Base-by-base conservation (phyloP, 2,888 invertebrate species). In the Esperia sulphurella region DNA sequence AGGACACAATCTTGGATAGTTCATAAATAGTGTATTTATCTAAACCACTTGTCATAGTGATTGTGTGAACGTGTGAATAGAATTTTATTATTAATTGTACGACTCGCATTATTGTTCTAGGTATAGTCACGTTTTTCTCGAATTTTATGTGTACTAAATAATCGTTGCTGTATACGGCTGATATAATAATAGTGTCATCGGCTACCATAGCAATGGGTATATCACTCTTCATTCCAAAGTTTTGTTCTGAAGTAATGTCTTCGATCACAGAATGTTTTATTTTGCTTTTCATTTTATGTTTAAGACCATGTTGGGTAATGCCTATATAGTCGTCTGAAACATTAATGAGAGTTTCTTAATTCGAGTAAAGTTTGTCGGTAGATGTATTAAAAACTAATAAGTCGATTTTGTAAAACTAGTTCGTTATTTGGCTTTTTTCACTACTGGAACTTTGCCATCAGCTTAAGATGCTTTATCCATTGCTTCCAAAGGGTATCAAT, bases 131-230 rank as follows among this genome's bases (percentile, higher is more conserved):
- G 52, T 75, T 77, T 4, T 65, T 71, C 0, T 63, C 50, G 12
- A 83, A 71, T 43, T 66, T 68, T 0, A 84, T 45, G 13, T 75
- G 63, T 0, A 71, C 57, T 7, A 84, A 48, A 5, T 73, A 59
- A 0, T 70, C 65, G 0, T 9, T 40, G n/a, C 79, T 75, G 48
- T 70, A 74, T 0, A 65, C 45, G 0, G 72, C 61, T n/a, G 45
- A 21, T 3, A 82, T 56, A 5, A 52, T 61, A 8, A 69, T 51
- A 8, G 45, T 31, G 4, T 10, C 31, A 14, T 49, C 31, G 2
- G 9, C 1, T 4, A 6, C 13, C 12, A 38, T 4, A 12, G 13
- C 14, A 21, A 8, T 31, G 31, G 35, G 35, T 10, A 35, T 6
- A n/a, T 35, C 21, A n/a, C 35, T 35, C n/a, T 35, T 35, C 35